Evolutionary conservation across 2,888 invertebrate species (phyloP).

Genomic region (Phrixothrix hirtus): DNA sequence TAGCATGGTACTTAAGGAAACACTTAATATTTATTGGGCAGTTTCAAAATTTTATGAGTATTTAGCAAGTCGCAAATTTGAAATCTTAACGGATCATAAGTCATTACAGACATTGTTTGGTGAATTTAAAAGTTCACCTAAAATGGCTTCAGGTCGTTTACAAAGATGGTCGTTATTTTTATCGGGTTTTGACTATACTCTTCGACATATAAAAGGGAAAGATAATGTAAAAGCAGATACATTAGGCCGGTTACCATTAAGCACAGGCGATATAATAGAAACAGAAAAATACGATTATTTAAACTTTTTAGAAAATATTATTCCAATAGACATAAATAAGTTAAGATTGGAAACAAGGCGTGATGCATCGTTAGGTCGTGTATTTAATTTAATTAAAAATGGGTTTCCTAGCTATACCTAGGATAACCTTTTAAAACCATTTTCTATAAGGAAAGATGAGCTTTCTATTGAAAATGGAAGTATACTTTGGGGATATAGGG

Average conservation of each 20-base stretch:
- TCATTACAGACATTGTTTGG: too few species aligned
- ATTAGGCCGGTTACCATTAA: slow-evolving; percentile 24
- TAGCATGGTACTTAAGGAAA: too few species aligned
- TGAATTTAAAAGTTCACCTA: too few species aligned
- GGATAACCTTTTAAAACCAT: too few species aligned
- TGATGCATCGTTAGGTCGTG: not conserved
- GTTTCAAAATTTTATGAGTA: too few species aligned
- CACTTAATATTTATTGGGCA: too few species aligned
- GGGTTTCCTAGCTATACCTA: too few species aligned
- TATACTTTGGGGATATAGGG: slow-evolving; percentile 28
- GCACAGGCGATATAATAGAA: too few species aligned
- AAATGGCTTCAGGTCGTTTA: too few species aligned
- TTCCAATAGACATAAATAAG: not conserved
- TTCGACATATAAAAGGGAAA: slow-evolving; percentile 23
- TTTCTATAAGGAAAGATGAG: too few species aligned
- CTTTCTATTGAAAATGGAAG: slow-evolving; percentile 15
- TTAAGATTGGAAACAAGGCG: not conserved
- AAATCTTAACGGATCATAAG: too few species aligned
- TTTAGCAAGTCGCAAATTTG: too few species aligned
- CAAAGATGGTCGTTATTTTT: slow-evolving; percentile 38
- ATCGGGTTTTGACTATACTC: slow-evolving; percentile 41
- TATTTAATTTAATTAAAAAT: not conserved
- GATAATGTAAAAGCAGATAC: slow-evolving; percentile 21
- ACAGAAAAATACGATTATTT: slow-evolving; percentile 5
- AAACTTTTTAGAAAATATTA: slow-evolving; percentile 1